Evolutionary conservation across 2,113 vertebrate genomes (phyloP), one percentile per base, ranked within the genome.

Genomic region (Phycodurus eques): DNA sequence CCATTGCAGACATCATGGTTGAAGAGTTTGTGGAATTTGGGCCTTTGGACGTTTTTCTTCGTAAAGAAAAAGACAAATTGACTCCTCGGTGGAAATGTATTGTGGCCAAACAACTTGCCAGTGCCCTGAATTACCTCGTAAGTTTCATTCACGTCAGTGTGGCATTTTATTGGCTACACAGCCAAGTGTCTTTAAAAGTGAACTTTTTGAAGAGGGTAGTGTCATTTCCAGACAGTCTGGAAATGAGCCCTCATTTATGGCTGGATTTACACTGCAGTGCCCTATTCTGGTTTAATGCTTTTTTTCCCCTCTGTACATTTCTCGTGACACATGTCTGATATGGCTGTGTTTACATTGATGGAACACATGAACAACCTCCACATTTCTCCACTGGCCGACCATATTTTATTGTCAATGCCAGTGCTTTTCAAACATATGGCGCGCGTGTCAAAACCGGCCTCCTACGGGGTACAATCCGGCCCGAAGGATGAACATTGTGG

Each of bases 61-160:
- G 93, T 19, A 94, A 87, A 46, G 92, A 96, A 82, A 94, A 87
- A 19, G 91, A 92, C 2, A 76, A 11, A 0, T 80, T 98, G 75
- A 85, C 90, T 0, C 87, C 94, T 73, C 92, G 92, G 69, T 98
- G 97, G 97, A 98, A 98, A 77, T 92, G 98, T 72, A 90, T 90
- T 0, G 95, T 96, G 44, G 94, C 95, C 22, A 94, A 94, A 59
- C 97, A 98, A 86, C 88, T 99, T 77, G 96, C 95, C 39, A 96
- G 94, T 0, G 96, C 96, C 63, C 90, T 99, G 72, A 96, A 90
- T 85, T 99, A 97, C 87, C 93, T 99, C 85, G 97, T 99, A 67
- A 91, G 92, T 89, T 72, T n/a, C 33, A 68, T 22, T 10, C 7
- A 56, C 3, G 15, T 72, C 20, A 68, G 27, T 59, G 68, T 19